Evolutionary conservation across 2,113 vertebrate species (phyloP).

Genomic region (Connochaetes taurinus): DNA sequence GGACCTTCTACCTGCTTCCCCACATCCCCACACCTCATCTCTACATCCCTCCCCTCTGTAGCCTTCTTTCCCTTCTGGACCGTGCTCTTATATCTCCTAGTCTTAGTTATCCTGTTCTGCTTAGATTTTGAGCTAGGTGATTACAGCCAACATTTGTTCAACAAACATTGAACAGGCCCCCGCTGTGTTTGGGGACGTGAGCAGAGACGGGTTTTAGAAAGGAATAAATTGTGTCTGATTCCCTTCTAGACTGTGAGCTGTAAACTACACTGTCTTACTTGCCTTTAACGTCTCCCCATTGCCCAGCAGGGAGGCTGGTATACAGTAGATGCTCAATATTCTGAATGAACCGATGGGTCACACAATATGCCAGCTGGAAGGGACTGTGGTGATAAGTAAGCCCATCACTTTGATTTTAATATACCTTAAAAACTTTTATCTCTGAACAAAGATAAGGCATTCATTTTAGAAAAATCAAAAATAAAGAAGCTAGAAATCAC

Average conservation of each 20-base stretch:
- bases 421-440: background rate
- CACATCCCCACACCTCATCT: background rate
- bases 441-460: background rate
- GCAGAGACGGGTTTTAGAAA: background rate
- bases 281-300: background rate
- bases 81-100: background rate
- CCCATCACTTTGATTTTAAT: background rate
- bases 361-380: background rate
- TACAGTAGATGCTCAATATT: background rate
- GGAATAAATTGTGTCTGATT: background rate
- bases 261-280: background rate
- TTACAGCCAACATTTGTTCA: background rate
- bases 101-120: background rate
- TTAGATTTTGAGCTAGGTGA: background rate
- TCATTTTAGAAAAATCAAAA: background rate
- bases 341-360: background rate
- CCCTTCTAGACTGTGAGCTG: background rate
- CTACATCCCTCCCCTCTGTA: rapidly evolving
- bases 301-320: background rate
- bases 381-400: background rate
- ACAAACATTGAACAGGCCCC: background rate
- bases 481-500: background rate
- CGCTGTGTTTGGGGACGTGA: background rate
- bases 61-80: background rate
- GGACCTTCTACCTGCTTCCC: background rate